Evolutionary conservation across 1,140 invertebrate genomes (phyloP).

Genomic region (Drosophila subobscura): DNA sequence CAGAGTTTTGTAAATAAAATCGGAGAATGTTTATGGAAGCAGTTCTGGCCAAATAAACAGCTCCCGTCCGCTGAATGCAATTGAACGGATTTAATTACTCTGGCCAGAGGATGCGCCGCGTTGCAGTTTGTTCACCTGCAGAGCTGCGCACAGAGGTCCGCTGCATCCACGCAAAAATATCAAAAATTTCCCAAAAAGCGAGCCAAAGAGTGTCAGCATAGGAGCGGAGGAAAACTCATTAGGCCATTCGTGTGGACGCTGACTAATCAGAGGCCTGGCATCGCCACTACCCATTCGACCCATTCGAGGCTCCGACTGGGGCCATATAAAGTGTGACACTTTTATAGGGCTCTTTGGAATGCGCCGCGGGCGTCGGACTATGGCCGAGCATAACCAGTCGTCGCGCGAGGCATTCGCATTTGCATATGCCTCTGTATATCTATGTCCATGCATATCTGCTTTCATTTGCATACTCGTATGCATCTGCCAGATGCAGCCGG

Average conservation of each 20-base stretch:
- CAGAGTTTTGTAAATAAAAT: conserved; percentile 45
- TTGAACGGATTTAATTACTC: conserved; percentile 37
- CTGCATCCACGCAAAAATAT: conserved; percentile 14
- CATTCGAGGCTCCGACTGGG: conserved; percentile 24
- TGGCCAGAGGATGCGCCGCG: conserved; percentile 9
- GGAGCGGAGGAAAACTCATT: conserved; percentile 34
- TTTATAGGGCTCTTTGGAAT: conserved; percentile 77
- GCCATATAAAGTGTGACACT: conserved; percentile 74
- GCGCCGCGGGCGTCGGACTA: conserved; percentile 49
- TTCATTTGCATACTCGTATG: conserved; percentile 52
- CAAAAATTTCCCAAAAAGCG: conserved; percentile 9
- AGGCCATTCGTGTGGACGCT: conserved; percentile 19
- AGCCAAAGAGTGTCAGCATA: conserved; percentile 12
- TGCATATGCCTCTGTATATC: conserved; percentile 38
- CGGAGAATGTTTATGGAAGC: conserved; percentile 56
- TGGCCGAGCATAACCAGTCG: conserved; percentile 59
- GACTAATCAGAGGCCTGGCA: conserved; percentile 57
- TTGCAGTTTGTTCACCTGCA: conserved; percentile 61
- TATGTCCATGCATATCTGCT: conserved; percentile 17
- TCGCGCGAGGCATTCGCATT: conserved; percentile 14
- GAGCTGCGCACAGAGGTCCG: conserved; percentile 7
- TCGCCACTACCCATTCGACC: conserved; percentile 8
- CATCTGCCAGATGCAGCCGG: conserved; percentile 51
- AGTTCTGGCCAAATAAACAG: conserved; percentile 66
- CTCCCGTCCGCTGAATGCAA: conserved; percentile 35